Evolutionary conservation across 1,140 invertebrate species (phyloP), one percentile per base, ranked within the genome.

Genomic region (Dreissena rostriformis): DNA sequence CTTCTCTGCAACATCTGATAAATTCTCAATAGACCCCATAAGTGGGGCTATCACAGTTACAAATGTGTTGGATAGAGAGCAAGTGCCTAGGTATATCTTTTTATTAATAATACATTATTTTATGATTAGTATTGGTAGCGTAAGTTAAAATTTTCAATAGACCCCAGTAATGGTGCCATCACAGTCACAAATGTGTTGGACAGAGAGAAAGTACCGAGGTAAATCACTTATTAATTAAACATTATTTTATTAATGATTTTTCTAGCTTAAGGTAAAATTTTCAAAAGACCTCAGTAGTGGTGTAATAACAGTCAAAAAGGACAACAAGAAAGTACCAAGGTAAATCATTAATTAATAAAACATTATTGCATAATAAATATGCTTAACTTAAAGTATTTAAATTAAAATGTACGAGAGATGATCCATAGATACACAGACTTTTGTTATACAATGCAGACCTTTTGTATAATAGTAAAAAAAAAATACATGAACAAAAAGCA

Each of bases 121-220:
- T n/a, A n/a, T n/a, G n/a, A n/a, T n/a, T n/a, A n/a, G n/a, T n/a
- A n/a, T n/a, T n/a, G n/a, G n/a, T n/a, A n/a, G n/a, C n/a, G n/a
- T n/a, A n/a, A n/a, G n/a, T n/a, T n/a, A n/a, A 63, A 84, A 14
- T 85, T 84, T 70, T 61, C 5, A 4, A 85, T 84, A 28, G 72
- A 53, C 53, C 6, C 19, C 51, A 52, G 7, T 6, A 77, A 26
- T 68, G 80, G 80, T 29, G 74, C 73, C 24, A 79, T 79, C 17
- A 84, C 70, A 14, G 55, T 83, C 4, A 55, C 61, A 1, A 66
- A 51, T 17, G 29, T 61, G 12, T 51, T 89, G n/a, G 57, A 61
- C 57, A 61, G 57, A 61, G 57, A 61, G 57, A 61, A 4, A n/a
- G 17, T n/a, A 61, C 17, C 57, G 12, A 61, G 57, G 57, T 61